Percentiles rank a stretch among this genome's conserved stretches.
These are phyloP conservation scores for Panthera leo DNA, from an alignment of 2,113 vertebrate genomes.

Conservation along the genomic window DNA sequence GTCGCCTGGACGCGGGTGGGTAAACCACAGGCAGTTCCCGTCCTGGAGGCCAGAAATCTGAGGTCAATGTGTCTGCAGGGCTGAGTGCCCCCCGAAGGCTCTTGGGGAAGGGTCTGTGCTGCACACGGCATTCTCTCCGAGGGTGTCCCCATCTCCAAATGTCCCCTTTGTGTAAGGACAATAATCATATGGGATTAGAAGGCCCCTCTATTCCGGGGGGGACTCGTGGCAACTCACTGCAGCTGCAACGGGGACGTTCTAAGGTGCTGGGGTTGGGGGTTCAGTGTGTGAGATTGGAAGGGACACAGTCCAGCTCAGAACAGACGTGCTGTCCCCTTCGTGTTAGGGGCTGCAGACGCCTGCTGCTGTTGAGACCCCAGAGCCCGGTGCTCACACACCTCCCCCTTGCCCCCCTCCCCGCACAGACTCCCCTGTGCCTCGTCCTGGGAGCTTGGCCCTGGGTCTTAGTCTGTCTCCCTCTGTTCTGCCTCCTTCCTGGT, in stretches of 20 bases:
- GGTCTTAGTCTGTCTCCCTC: neutral
- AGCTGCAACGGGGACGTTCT: neutral
- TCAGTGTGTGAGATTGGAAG: neutral
- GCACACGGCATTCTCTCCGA: accelerated
- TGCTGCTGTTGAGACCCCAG: neutral
- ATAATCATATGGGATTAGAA: neutral
- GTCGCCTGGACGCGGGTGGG: neutral
- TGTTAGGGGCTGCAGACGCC: neutral
- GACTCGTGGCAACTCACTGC: no score
- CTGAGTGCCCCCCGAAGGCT: accelerated
- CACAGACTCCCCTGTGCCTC: accelerated
- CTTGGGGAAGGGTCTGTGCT: neutral
- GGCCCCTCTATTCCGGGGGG: accelerated
- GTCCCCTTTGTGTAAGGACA: neutral
- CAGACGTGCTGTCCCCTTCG: no score
- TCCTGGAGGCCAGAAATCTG: neutral
- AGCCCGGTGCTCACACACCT: accelerated
- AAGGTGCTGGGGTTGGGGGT: neutral
- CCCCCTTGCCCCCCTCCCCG: accelerated
- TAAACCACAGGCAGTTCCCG: neutral
- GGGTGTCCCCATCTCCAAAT: neutral
- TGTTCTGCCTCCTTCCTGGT: neutral
- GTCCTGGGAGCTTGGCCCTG: no score
- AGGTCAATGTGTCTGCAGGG: accelerated
- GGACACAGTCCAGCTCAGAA: neutral